Conservation (phyloP, 2,797 vertebrate genomes). For the Pagetopsis macropterus region DNA sequence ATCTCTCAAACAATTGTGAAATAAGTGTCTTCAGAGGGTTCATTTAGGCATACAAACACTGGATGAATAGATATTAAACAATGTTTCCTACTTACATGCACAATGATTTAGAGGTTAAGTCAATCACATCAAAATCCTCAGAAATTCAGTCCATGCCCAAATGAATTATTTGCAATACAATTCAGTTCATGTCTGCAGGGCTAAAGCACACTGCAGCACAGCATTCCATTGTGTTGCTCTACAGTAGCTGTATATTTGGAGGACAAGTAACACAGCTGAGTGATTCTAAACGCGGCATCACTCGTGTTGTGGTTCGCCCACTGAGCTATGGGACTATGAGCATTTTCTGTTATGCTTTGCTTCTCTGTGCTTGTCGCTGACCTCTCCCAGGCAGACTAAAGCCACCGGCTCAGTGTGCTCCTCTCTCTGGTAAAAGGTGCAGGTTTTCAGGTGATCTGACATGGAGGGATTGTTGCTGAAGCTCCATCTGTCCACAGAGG, state of each 20-base stretch:
- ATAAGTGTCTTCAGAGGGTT: not conserved
- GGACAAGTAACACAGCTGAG: constrained; percentile 20
- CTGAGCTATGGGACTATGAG: constrained; percentile 32
- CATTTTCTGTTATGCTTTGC: constrained; percentile 64
- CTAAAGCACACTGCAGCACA: constrained; percentile 8
- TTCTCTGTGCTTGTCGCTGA: constrained; percentile 59
- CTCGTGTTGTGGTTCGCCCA: constrained; percentile 17
- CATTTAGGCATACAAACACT: constrained; percentile 2
- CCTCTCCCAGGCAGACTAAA: constrained; percentile 85
- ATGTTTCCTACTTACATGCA: not conserved
- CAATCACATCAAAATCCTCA: not conserved
- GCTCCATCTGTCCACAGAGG: constrained; percentile 89
- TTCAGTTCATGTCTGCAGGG: not conserved
- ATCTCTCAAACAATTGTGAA: constrained; percentile 1
- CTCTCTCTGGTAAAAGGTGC: constrained; percentile 89
- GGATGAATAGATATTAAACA: not conserved
- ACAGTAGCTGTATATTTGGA: not conserved
- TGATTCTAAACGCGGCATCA: constrained; percentile 24
- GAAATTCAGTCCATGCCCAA: not conserved
- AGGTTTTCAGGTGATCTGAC: constrained; percentile 92
- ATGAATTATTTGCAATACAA: not conserved
- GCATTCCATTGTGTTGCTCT: constrained; percentile 1
- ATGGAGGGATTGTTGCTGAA: constrained; percentile 83
- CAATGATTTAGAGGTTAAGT: not conserved
- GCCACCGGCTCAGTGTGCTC: constrained; percentile 84